Conservation (phyloP, 2,888 invertebrate genomes). For the Melieria omissa region DNA sequence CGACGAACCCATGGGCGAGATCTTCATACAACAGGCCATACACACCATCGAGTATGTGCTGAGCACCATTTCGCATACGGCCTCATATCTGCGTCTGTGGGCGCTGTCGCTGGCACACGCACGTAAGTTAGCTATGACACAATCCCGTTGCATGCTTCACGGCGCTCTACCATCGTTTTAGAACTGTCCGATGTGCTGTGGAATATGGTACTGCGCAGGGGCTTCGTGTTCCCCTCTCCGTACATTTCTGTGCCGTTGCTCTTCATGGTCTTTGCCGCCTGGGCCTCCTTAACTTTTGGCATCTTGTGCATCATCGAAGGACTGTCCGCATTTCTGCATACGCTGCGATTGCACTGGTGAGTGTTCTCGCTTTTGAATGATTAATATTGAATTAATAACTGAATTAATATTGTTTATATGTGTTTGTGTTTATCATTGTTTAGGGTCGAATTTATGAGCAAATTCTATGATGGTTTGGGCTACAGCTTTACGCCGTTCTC, state of each 20-base stretch:
- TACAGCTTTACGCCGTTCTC: conserved; percentile 87
- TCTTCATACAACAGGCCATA: conserved; percentile 93
- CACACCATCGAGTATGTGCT: conserved; percentile 97
- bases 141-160: not conserved
- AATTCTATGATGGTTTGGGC: conserved; percentile 87
- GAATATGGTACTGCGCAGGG: conserved; percentile 86
- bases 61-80: conserved; percentile 95
- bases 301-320: conserved; percentile 99
- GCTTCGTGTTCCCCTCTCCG: conserved; percentile 70
- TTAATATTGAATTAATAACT: not conserved
- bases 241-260: conserved; percentile 81
- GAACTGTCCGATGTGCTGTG: conserved; percentile 91
- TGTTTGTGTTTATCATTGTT: not conserved
- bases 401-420: not conserved
- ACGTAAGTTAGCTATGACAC: conserved; percentile 70
- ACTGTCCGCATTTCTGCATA: conserved; percentile 97
- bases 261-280: conserved; percentile 87
- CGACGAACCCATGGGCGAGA: conserved; percentile 77
- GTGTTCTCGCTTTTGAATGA: conserved; percentile 20
- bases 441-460: conserved; percentile 97
- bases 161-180: conserved; percentile 68
- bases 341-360: conserved; percentile 96
- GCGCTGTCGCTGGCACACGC: conserved; percentile 95
- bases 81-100: conserved; percentile 96
- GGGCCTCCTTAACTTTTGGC: conserved; percentile 90